Base-by-base conservation (phyloP, 2,113 vertebrate genomes). In the Eira barbara region DNA sequence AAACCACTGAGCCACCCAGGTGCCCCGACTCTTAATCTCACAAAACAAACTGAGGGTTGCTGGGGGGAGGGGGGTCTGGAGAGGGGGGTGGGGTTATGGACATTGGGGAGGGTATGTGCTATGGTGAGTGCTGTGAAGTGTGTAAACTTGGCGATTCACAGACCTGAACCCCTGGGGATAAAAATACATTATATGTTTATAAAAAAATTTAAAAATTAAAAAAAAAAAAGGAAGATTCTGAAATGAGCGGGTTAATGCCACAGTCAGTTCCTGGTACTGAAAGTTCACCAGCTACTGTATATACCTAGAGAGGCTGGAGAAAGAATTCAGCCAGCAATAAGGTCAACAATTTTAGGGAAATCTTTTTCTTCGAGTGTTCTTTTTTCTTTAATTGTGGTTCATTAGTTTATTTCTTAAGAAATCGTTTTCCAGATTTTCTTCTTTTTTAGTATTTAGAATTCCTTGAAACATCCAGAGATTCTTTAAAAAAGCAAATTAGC, bases 361-460 rank as follows among this genome's bases (percentile, higher is more conserved):
- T 65, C 52, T 91, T 47, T 82, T 92, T 59, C 74, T 55, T 78
- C 49, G 34, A 61, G 17, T n/a, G 85, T 59, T 89, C 83, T 52
- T 52, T 34, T 29, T 15, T 67, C 11, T 29, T 79, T 18, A 61
- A 42, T 83, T 55, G 57, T 89, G 63, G 45, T 27, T 79, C 21
- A 71, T 74, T 84, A 27, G 55, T 47, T 69, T 93, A 49, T 83
- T 95, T 80, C 90, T 85, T 49, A 67, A 92, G 74, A 92, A 91
- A 91, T 79, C 7, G 12, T 71, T 96, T 57, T 12, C 36, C 27
- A 87, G 59, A 61, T 83, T 87, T 93, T 55, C 36, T 73, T 83
- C 36, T 85, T 67, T 88, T 85, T 76, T 42, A 92, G 63, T 91
- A 89, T 76, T 89, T 82, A 78, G 20, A 57, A 89, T 92, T 92